Conservation (phyloP, 2,113 vertebrate genomes). For the Procapra przewalskii region DNA sequence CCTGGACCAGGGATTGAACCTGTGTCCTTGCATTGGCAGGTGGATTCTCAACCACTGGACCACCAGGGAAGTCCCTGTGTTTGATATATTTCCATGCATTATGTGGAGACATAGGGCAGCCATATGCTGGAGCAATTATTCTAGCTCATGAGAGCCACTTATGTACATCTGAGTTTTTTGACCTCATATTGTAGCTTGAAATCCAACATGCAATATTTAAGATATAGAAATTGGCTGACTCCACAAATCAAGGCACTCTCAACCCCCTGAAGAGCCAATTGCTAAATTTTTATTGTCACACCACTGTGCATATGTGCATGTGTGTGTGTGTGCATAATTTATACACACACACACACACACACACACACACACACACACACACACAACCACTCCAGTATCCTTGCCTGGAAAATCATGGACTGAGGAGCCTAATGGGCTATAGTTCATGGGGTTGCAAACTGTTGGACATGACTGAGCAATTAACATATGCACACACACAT, state of each 20-base stretch:
- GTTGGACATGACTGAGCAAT: fast-evolving
- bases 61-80: background rate
- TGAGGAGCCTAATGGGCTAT: background rate
- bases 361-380: too few relatives aligned
- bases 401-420: background rate
- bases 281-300: background rate
- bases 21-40: background rate
- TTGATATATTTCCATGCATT: background rate
- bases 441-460: background rate
- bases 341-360: too few relatives aligned
- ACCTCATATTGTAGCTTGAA: background rate
- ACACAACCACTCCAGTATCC: fast-evolving
- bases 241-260: background rate
- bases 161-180: background rate
- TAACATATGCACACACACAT: background rate
- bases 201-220: background rate
- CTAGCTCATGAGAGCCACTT: background rate
- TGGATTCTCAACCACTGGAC: background rate
- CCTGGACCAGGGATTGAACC: background rate
- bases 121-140: fast-evolving
- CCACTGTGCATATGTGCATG: background rate
- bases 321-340: background rate
- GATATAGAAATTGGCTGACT: background rate
- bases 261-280: background rate
- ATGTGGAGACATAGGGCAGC: background rate